Base-by-base conservation (phyloP, 1,140 invertebrate species). In the Aphidius ervi region DNA sequence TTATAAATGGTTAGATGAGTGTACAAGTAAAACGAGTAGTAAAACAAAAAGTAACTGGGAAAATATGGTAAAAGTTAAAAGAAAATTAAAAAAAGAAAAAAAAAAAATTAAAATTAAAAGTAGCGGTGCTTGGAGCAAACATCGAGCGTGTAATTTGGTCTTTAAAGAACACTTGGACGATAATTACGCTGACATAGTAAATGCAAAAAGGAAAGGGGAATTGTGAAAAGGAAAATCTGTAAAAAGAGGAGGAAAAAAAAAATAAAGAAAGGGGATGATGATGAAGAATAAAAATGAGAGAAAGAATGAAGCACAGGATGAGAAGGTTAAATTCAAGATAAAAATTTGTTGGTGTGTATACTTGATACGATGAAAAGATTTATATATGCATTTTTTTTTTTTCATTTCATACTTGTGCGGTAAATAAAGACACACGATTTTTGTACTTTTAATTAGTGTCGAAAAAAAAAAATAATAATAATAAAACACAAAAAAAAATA, bases 151-250 rank as follows among this genome's bases (percentile, higher is more conserved):
- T 78, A 79, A 80, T 79, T 79, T 70, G 72, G 74, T 78, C 72
- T 77, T 78, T 77, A 77, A 75, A 77, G 75, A 78, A 78, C 73
- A 78, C 74, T 79, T 74, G 74, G 71, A 75, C 75, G 73, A 75
- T 77, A 78, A 78, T 78, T 76, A 77, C 59, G 61, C 58, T 56
- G 59, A 65, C 46, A 39, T 48, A 39, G 58, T 40, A 16, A 46
- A 59, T 41, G 46, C 37, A 45, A 56, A 45, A 23, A 31, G 46
- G 39, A 58, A 45, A 37, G 40, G 31, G 54, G 23, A 31, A 58
- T 45, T 41, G 61, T 46, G 41, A 56, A 40, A 46, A 56, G 56
- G 48, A 31, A 31, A 31, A 31, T 31, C 23, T 3, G 23, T 31
- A 31, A 31, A 31, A 31, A 31, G 4, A 31, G 16, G 16, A 16